phyloP scores from a whole-genome alignment of 2,888 invertebrate genomes.

The Hirtodrosophila histrioides region DNA sequence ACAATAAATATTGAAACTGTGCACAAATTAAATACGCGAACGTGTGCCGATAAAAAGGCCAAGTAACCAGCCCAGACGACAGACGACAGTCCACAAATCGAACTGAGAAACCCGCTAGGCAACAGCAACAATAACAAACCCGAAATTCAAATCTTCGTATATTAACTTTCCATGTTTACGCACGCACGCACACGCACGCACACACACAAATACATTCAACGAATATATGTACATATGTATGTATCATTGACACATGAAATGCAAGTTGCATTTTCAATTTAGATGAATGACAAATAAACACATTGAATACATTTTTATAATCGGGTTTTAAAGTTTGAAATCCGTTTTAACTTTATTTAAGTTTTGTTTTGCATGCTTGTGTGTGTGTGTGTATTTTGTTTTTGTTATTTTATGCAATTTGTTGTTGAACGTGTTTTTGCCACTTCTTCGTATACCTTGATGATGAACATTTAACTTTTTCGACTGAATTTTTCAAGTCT shows the following conservation, averaged over 20 bases:
- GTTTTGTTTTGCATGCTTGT: background rate
- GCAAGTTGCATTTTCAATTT: slow-evolving; percentile 15
- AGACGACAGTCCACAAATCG: slow-evolving; percentile 32
- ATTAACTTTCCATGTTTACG: slow-evolving; percentile 51
- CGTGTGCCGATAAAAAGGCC: slow-evolving; percentile 51
- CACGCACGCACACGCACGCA: slow-evolving; percentile 30
- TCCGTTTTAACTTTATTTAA: slow-evolving; percentile 3
- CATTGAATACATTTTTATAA: slow-evolving; percentile 3
- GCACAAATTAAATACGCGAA: slow-evolving; percentile 62
- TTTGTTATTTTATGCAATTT: slow-evolving; percentile 49
- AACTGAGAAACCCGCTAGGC: slow-evolving; percentile 33
- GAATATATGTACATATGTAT: background rate
- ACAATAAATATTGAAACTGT: slow-evolving; percentile 71
- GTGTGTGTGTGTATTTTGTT: slow-evolving; percentile 9
- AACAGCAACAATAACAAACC: slow-evolving; percentile 32
- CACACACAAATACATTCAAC: slow-evolving; percentile 14
- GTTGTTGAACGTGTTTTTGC: slow-evolving; percentile 54
- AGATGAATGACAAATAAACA: too few species aligned
- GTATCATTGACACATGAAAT: background rate
- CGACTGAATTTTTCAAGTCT: slow-evolving; percentile 11
- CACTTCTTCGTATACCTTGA: slow-evolving; percentile 6
- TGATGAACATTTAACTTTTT: slow-evolving; percentile 15
- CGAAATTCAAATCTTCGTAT: slow-evolving; percentile 49
- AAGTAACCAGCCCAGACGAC: slow-evolving; percentile 39
- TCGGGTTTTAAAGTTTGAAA: slow-evolving; percentile 9